phyloP scores from a whole-genome alignment of 2,888 invertebrate species.

The Meteorus colon region DNA sequence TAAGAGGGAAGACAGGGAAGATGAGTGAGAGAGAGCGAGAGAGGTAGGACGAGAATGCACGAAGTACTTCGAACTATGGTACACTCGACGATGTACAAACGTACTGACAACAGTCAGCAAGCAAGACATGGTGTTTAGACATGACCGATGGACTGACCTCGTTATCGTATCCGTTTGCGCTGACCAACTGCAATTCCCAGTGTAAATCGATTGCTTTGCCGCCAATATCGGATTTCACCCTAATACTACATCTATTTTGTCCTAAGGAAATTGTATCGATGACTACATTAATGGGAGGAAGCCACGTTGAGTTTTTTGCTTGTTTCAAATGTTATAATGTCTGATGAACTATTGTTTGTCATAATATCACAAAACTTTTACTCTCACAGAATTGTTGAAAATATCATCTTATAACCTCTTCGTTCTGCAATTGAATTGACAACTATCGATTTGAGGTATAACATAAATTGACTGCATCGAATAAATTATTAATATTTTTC shows the following conservation, averaged over 20 bases:
- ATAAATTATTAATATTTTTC: neutral
- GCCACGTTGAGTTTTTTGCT: neutral
- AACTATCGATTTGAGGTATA: neutral
- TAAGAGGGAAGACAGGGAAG: too few species aligned
- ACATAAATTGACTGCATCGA: neutral
- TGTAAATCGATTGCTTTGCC: conserved; percentile 38
- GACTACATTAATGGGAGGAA: conserved; percentile 11
- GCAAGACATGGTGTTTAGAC: conserved; percentile 38
- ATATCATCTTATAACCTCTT: too few species aligned
- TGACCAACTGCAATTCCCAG: conserved; percentile 38
- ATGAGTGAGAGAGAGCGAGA: neutral
- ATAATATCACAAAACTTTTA: too few species aligned
- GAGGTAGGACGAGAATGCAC: neutral
- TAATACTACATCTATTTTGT: neutral
- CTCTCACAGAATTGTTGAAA: too few species aligned
- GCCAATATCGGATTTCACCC: conserved; percentile 21
- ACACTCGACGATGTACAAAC: conserved; percentile 8
- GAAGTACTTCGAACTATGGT: neutral
- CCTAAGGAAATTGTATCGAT: conserved; percentile 37
- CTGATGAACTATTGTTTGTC: neutral
- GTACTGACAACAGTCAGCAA: conserved; percentile 23
- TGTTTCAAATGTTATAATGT: neutral
- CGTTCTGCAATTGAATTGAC: too few species aligned
- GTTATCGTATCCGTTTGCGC: conserved; percentile 49
- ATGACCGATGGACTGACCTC: conserved; percentile 42